Conservation (phyloP, 2,113 vertebrate genomes). For the Coptodon bakossiorum region DNA sequence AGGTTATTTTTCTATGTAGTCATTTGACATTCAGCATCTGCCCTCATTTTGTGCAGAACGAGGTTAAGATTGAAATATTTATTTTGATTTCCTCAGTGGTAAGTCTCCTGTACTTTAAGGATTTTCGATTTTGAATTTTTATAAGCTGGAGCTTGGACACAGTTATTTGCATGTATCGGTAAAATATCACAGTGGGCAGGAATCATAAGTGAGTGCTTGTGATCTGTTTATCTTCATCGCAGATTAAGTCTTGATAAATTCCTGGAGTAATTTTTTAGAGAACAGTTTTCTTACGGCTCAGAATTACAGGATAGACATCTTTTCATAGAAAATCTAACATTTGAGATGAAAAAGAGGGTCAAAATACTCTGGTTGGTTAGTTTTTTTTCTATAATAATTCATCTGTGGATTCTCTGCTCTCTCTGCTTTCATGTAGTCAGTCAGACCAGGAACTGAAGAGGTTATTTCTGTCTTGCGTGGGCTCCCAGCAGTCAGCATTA, state of each 20-base stretch:
- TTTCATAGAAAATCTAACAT: not conserved
- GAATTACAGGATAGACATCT: not conserved
- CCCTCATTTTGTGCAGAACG: not conserved
- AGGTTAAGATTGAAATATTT: conserved; percentile 23
- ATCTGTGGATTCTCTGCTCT: conserved; percentile 9
- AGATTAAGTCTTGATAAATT: not conserved
- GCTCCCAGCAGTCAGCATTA: conserved; percentile 48
- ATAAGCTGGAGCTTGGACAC: not conserved
- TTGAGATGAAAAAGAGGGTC: not conserved
- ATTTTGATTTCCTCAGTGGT: not conserved
- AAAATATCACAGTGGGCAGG: not conserved
- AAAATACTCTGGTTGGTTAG: not conserved
- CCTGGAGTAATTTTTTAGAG: not conserved
- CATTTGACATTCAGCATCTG: not conserved
- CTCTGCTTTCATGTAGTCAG: conserved; percentile 32
- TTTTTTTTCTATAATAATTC: not conserved
- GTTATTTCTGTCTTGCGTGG: conserved; percentile 64
- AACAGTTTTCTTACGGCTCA: not conserved
- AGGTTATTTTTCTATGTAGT: not conserved
- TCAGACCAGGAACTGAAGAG: conserved; percentile 31
- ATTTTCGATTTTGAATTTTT: conserved; percentile 4
- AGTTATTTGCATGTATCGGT: not conserved
- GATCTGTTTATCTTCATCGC: not conserved
- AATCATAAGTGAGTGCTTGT: not conserved
- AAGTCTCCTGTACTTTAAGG: not conserved